Evolutionary conservation across 2,888 invertebrate genomes (phyloP), one percentile per base, ranked within the genome.

Genomic region (Drosophila affinis): DNA sequence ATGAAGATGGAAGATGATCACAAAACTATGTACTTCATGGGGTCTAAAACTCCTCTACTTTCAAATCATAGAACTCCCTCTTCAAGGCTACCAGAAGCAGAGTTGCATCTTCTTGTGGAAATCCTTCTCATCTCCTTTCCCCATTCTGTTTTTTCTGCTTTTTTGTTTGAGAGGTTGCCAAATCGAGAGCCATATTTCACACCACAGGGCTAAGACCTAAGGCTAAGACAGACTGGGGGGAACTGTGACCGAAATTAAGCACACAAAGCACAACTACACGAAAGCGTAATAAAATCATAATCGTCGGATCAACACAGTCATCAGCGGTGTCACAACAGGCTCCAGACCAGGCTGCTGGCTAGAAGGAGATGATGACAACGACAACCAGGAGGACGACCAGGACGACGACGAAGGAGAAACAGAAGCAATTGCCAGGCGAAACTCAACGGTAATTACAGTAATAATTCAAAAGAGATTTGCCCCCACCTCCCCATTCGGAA

Each of bases 401-500:
- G 54, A 45, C 70, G 54, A 55, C 65, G 48, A 62, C 48, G 62
- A 74, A 67, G 39, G 63, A 32, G 54, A 47, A 48, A 61, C 69
- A 70, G 58, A 64, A 73, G 72, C 72, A 74, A 72, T 73, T 52
- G 71, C 76, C 71, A 45, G 67, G 75, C 78, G 78, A 75, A 79
- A 84, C 89, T 81, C 82, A 83, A 84, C 90, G 88, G 89, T 91
- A 90, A 90, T 90, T 90, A 89, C 89, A 80, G 91, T 85, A 90
- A 90, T 90, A 90, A 91, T 89, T 90, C 90, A 90, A 90, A 90
- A 89, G 89, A 90, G 90, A 90, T 90, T 90, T 90, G 75, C 68
- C 80, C 65, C 59, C 55, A 56, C 55, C 64, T 51, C 55, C 64
- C 48, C 62, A 72, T 53, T 53, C 39, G 51, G 54, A 56, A 53